A percentile compares a stretch with the other conserved stretches of the same genome.
Conservation (phyloP, 1,140 invertebrate species). For the Anoplolepis gracilipes region DNA sequence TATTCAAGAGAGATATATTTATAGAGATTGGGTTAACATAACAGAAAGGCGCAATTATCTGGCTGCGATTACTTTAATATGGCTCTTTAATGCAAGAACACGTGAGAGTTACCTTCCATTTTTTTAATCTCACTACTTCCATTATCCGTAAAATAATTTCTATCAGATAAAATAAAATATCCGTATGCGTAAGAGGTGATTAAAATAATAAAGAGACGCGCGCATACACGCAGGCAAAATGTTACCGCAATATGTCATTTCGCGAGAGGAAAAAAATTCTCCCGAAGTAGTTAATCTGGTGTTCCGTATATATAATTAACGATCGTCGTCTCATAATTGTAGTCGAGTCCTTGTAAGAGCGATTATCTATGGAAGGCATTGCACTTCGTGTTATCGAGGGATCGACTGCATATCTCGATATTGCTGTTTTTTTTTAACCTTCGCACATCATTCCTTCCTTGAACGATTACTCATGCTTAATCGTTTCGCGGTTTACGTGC, state of each 20-base stretch:
- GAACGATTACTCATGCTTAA: conserved; percentile 50
- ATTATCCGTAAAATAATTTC: conserved; percentile 16
- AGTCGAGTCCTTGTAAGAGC: conserved; percentile 35
- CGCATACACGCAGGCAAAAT: not conserved
- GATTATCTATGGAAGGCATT: conserved; percentile 43
- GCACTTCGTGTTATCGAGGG: not conserved
- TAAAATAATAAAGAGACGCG: not conserved
- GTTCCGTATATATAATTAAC: conserved; percentile 36
- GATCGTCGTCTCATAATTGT: conserved; percentile 5
- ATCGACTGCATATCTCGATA: conserved; percentile 27
- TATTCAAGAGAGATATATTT: not conserved
- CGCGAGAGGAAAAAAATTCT: not conserved
- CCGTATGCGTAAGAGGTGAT: not conserved
- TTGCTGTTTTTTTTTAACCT: conserved; percentile 16
- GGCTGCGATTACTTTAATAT: not conserved
- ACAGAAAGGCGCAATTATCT: not conserved
- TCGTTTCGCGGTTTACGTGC: conserved; percentile 46
- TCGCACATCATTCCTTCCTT: conserved; percentile 33
- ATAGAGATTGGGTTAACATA: not conserved
- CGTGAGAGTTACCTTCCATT: not conserved
- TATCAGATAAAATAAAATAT: not conserved
- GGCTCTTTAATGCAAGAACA: conserved; percentile 8
- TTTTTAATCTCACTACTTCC: not conserved
- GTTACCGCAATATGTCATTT: not conserved
- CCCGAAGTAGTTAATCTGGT: conserved; percentile 17